phyloP scores from a whole-genome alignment of 23 tunicate species.

The Aplidium turbinatum region DNA sequence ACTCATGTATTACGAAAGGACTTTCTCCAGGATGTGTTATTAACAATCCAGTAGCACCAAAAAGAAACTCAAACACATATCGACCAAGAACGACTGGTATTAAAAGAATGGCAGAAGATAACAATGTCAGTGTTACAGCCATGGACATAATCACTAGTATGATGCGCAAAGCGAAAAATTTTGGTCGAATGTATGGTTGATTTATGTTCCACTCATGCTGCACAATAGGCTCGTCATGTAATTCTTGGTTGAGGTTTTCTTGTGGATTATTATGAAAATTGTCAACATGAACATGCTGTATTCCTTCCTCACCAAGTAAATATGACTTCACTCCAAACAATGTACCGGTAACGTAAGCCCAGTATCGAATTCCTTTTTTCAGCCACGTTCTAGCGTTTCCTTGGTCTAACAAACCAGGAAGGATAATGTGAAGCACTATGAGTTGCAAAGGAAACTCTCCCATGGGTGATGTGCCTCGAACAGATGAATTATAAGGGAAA shows the following conservation, averaged over 20 bases:
- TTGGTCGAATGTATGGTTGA: constrained; percentile 37
- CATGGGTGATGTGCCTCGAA: constrained; percentile 44
- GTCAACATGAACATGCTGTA: not conserved
- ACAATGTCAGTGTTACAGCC: constrained; percentile 25
- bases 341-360: constrained; percentile 59
- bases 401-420: constrained; percentile 79
- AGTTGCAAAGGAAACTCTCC: constrained; percentile 72
- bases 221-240: constrained; percentile 8
- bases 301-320: constrained; percentile 53
- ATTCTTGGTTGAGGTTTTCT: not conserved
- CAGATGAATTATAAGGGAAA: constrained; percentile 53
- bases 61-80: constrained; percentile 7
- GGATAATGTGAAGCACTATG: constrained; percentile 50
- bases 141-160: constrained; percentile 21
- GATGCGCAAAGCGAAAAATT: constrained; percentile 31
- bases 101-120: constrained; percentile 27
- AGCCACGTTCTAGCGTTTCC: constrained; percentile 46
- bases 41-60: constrained; percentile 30
- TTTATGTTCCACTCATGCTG: constrained; percentile 12
- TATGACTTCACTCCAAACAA: constrained; percentile 66
- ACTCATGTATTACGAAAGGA: constrained; percentile 40
- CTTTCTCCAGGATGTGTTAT: not conserved
- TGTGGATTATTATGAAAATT: too few relatives aligned
- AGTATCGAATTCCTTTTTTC: constrained; percentile 36
- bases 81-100: constrained; percentile 62